Evolutionary conservation across 2,888 invertebrate species (phyloP), one percentile per base, ranked within the genome.

Genomic region (Nineta flava): DNA sequence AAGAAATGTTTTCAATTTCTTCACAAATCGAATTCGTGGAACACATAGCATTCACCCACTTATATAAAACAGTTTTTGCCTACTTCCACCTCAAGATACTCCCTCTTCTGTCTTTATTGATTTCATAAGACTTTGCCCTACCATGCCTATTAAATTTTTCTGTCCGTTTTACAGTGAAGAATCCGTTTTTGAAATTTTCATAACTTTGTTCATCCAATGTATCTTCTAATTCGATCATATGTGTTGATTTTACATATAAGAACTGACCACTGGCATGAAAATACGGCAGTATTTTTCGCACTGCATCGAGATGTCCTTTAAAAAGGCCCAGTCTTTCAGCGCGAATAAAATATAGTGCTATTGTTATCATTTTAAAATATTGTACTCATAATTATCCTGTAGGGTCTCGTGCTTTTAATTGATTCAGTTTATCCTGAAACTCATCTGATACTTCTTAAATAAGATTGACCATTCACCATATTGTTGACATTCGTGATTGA

Each of bases 221-320:
- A 21, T 59, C 50, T 51, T 59, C 54, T 15, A 62, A 51, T 53
- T 57, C 52, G 54, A 57, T 57, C 59, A 57, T 61, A 44, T 44
- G 44, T 6, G 44, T 13, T 9, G 44, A 44, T 19, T 46, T 46
- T 7, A 31, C 46, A 46, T 46, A 46, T 13, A 46, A 13, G n/a
- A 44, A 62, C 51, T 61, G 62, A 49, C 60, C 60, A 54, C 51
- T 17, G 6, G 61, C 60, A 52, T 63, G 58, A 56, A 61, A 63
- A 60, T 59, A 59, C 4, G 61, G 60, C 41, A 64, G 56, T 60
- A 62, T 64, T 59, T 55, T 55, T 53, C 43, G 49, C 40, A 57
- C 54, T 54, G 52, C 46, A 59, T 59, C 50, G 34, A 63, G 52
- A 58, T 65, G 61, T 50, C 51, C 54, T 54, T 59, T 13, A 12